Percentiles rank a stretch among this genome's conserved stretches.
phyloP scores from a whole-genome alignment of 2,888 invertebrate genomes.

The Chymomyza amoena region DNA sequence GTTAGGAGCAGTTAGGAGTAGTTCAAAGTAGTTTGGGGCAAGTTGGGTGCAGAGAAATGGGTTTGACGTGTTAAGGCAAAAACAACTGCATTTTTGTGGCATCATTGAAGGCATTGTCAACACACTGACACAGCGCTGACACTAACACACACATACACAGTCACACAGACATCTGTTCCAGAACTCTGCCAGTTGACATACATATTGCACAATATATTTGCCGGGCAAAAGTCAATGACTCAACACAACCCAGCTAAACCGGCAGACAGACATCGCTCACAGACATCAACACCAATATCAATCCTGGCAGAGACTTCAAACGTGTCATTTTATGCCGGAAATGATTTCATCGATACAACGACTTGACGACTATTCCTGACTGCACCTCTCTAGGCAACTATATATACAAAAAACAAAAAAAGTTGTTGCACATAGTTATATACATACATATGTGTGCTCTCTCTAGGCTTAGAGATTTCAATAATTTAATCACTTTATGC shows the following conservation, averaged over 20 bases:
- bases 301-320: constrained; percentile 23
- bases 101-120: constrained; percentile 39
- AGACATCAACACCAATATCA: not conserved
- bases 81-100: constrained; percentile 56
- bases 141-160: not conserved
- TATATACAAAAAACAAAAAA: constrained; percentile 14
- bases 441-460: too few relatives aligned
- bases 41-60: not conserved
- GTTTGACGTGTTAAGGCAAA: not conserved
- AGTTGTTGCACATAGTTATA: not conserved
- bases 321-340: constrained; percentile 69
- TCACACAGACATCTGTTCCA: not conserved
- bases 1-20: constrained; percentile 3
- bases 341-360: constrained; percentile 67
- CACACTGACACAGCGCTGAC: not conserved
- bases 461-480: constrained; percentile 20
- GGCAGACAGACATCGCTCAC: constrained; percentile 35
- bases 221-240: not conserved
- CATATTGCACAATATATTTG: constrained; percentile 41
- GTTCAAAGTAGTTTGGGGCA: not conserved
- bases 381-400: not conserved
- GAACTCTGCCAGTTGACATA: constrained; percentile 67
- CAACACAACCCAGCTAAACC: constrained; percentile 13
- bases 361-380: not conserved
- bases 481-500: constrained; percentile 41